A percentile compares a stretch with the other conserved stretches of the same genome.
Conservation (phyloP, 2,797 vertebrate species). For the Cheirogaleus major region DNA sequence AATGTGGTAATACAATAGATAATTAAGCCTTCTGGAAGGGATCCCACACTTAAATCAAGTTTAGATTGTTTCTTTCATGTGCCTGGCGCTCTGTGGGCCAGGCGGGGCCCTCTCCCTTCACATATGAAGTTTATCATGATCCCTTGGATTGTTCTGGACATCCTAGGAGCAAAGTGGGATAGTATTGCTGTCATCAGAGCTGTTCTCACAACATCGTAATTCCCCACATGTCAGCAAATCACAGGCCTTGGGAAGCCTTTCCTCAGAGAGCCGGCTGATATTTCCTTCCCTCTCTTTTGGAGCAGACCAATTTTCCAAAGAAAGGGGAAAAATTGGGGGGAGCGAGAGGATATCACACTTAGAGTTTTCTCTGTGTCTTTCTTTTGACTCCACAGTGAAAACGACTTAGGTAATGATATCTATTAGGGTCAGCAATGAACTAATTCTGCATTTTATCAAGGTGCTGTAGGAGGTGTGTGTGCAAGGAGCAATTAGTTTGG, state of each 20-base stretch:
- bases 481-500: neutral
- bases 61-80: slow-evolving; percentile 56
- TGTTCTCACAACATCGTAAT: neutral
- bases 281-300: neutral
- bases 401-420: neutral
- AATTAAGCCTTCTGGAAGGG: slow-evolving; percentile 64
- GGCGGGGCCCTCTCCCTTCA: neutral
- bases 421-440: slow-evolving; percentile 29
- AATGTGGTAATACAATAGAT: slow-evolving; percentile 55
- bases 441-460: slow-evolving; percentile 46
- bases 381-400: neutral
- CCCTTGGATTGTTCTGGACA: neutral
- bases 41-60: slow-evolving; percentile 51
- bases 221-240: neutral
- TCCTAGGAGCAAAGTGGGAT: neutral
- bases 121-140: slow-evolving; percentile 47
- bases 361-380: neutral
- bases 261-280: neutral
- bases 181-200: slow-evolving; percentile 3
- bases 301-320: slow-evolving; percentile 7
- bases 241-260: neutral
- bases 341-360: neutral
- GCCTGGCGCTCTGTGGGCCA: neutral
- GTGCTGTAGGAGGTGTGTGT: neutral
- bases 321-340: neutral